Conservation (phyloP, 2,797 vertebrate species). For the Hoplostethus mediterraneus region DNA sequence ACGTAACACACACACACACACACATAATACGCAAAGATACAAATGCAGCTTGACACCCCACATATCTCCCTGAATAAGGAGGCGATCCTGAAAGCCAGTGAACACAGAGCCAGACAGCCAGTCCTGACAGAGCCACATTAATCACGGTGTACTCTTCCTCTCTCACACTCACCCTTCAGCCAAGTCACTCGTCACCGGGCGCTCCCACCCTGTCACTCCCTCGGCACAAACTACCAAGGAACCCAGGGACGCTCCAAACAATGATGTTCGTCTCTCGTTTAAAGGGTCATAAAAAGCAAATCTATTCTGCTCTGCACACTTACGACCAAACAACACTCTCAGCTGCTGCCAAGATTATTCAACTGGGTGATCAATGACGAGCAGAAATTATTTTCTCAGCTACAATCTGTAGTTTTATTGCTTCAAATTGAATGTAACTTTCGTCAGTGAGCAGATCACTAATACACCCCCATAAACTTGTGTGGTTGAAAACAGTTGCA, state of each 20-base stretch:
- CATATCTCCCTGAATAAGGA: conserved; percentile 46
- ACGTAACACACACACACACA: conserved; percentile 14
- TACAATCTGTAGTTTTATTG: conserved; percentile 32
- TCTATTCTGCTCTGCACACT: conserved; percentile 56
- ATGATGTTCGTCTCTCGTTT: conserved; percentile 60
- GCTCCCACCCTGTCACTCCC: conserved; percentile 52
- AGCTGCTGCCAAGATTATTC: conserved; percentile 55
- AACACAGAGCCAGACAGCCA: conserved; percentile 60
- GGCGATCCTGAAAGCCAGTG: conserved; percentile 40
- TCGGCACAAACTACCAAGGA: conserved; percentile 34
- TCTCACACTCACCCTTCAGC: conserved; percentile 65
- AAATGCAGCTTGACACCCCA: conserved; percentile 56
- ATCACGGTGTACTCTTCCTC: conserved; percentile 68
- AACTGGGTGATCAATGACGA: conserved; percentile 30
- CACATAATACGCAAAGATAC: conserved; percentile 27
- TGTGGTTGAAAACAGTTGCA: neutral
- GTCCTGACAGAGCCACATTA: conserved; percentile 73
- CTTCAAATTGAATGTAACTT: conserved; percentile 16
- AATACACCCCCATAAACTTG: conserved; percentile 8
- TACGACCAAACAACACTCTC: conserved; percentile 47
- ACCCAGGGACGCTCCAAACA: conserved; percentile 61
- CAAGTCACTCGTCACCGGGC: conserved; percentile 62
- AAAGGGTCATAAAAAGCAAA: conserved; percentile 65
- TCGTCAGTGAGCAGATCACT: conserved; percentile 1
- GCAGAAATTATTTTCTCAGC: conserved; percentile 16